Evolutionary conservation across 2,888 invertebrate genomes (phyloP), one percentile per base, ranked within the genome.

Genomic region (Tachina fera): DNA sequence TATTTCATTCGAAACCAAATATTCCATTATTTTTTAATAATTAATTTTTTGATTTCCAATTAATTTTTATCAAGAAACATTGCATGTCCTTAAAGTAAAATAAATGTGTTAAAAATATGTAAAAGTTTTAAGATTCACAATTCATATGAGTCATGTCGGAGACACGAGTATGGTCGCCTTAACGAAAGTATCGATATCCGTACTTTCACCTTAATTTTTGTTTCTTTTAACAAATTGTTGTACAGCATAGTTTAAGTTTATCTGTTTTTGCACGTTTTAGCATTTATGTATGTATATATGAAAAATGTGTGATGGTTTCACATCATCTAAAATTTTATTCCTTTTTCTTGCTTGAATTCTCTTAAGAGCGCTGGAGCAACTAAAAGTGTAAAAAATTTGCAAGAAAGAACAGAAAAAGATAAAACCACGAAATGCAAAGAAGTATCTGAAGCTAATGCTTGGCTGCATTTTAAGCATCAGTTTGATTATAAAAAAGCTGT

Each of bases 241-340:
- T 31, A 14, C 70, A 56, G 16, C 53, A 72, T 19, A 61, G 61
- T 58, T 60, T 16, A 74, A 74, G 14, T 76, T 76, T 63, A 65
- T 45, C 53, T 78, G 61, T 61, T 63, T 71, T 63, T 74, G 74
- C 74, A 81, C 74, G 74, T 81, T 68, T 81, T 61, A 81, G 19
- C 60, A 81, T 81, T 78, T 53, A 60, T 31, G 6, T 31, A 31
- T 0, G 31, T 31, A 31, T 4, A 31, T 31, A 31, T 6, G 6
- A 6, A n/a, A 47, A 81, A 81, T 68, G 58, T 58, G 43, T 31
- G 72, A 67, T 63, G 67, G 19, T n/a, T 72, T 49, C 51, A 60
- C 56, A 45, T 53, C 49, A 49, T 49, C 45, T 56, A 31, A 58
- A 31, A 45, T 53, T 65, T 56, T 39, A 9, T 31, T 43, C 6